phyloP scores from a whole-genome alignment of 2,113 vertebrate genomes.

The Grammomys dolichurus region DNA sequence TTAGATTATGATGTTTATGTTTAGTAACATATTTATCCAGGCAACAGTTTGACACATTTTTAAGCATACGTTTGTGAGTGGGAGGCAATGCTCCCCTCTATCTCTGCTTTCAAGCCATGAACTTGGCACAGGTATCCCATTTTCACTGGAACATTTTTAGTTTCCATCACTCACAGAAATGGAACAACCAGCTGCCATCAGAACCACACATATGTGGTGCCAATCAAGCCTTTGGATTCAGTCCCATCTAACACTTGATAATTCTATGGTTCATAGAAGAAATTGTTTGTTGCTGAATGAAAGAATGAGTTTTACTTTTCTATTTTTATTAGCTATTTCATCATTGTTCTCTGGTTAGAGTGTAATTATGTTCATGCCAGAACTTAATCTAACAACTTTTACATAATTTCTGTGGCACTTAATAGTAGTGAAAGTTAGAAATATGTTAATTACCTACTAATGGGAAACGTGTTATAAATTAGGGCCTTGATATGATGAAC shows the following conservation, averaged over 20 bases:
- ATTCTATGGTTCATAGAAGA: not conserved
- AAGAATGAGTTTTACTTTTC: not conserved
- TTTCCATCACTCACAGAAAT: not conserved
- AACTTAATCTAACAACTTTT: not conserved
- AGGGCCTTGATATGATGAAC: not conserved
- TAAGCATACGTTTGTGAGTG: not conserved
- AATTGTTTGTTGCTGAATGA: not conserved
- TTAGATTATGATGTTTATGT: not conserved
- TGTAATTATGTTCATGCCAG: not conserved
- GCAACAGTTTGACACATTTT: not conserved
- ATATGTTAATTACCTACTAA: not conserved
- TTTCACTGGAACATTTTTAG: not conserved
- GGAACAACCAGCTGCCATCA: not conserved
- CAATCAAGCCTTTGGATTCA: not conserved
- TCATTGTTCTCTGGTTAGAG: not conserved
- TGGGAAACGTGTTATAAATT: not conserved
- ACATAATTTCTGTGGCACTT: not conserved
- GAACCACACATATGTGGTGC: not conserved
- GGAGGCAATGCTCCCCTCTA: not conserved
- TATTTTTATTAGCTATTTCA: slow-evolving; percentile 7
- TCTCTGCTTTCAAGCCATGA: not conserved
- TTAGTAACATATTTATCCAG: slow-evolving; percentile 7
- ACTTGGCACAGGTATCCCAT: not conserved
- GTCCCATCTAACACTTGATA: not conserved
- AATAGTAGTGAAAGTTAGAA: slow-evolving; percentile 14